Evolutionary conservation across 2,797 vertebrate genomes (phyloP).

Genomic region (Okamejei kenojei): DNA sequence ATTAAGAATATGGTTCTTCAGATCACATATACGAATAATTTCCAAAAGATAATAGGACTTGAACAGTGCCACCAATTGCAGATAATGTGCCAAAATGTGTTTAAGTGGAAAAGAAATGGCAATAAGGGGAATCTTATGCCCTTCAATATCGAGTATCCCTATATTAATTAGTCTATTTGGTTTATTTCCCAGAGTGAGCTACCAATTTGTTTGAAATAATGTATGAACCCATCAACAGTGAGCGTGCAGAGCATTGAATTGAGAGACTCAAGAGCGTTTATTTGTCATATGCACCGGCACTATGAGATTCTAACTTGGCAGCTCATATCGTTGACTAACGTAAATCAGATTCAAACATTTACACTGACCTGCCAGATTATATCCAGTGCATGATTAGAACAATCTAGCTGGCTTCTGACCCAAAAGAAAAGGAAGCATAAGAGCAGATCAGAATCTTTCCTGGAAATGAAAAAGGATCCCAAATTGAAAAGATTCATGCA

Average conservation of each 20-base stretch:
- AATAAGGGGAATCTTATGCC: not conserved
- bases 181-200: no score
- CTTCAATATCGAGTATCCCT: not conserved
- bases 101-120: not conserved
- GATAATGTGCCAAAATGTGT: not conserved
- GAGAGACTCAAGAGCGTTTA: no score
- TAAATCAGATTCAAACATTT: constrained; percentile 18
- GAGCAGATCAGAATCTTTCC: no score
- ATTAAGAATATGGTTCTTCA: no score
- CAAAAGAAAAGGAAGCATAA: no score
- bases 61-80: not conserved
- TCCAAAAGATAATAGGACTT: not conserved
- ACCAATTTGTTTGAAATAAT: no score
- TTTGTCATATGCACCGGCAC: no score
- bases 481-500: not conserved
- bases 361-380: not conserved
- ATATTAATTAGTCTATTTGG: no score
- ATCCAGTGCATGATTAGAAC: not conserved
- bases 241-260: no score
- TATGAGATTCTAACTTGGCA: no score
- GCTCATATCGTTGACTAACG: not conserved
- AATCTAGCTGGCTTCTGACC: not conserved
- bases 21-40: not conserved
- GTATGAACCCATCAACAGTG: no score
- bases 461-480: not conserved